Base-by-base conservation (phyloP, 2,113 vertebrate species). In the Triplophysa tibetana region DNA sequence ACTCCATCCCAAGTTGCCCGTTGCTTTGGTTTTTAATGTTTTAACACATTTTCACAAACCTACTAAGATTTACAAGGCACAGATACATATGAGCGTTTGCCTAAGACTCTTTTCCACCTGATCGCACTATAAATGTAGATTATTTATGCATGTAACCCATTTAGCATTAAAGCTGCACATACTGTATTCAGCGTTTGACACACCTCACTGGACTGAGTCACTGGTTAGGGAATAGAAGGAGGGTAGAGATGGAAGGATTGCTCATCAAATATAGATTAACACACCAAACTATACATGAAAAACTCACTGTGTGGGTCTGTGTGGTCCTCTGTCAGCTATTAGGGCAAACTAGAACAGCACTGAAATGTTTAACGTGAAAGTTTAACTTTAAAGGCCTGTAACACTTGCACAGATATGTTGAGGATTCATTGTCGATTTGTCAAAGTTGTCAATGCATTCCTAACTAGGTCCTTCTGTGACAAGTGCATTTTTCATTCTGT, bases 221-320 rank as follows among this genome's bases (percentile, higher is more conserved):
- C 41, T 70, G 43, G 64, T 56, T n/a, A n/a, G 17, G 29, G 2
- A 23, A 33, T 52, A 17, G 12, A 64, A 70, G 43, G 45, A 33
- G 62, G 17, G 16, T 4, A 54, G 61, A 79, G n/a, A 24, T 74
- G 1, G 61, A 52, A 66, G 38, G 74, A 54, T 63, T 14, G 43
- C 14, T 58, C 86, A 85, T 92, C 26, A 81, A 91, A 90, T 88
- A 91, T 91, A 81, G 62, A 91, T 86, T 70, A n/a, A 3, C 79
- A 63, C 64, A 83, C 85, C 84, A 83, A 75, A 74, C 87, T 68
- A 65, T 81, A 88, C 86, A 92, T 82, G 77, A 89, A 81, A 89
- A 90, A 88, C 83, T 78, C 90, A 89, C 90, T 84, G 84, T 78
- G 84, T 54, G 23, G 60, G 19, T 50, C 33, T 70, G 64, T 16